These are phyloP conservation scores for Cryptocephalus moraei DNA, from an alignment of 2,888 invertebrate species.

Conservation along the genomic window DNA sequence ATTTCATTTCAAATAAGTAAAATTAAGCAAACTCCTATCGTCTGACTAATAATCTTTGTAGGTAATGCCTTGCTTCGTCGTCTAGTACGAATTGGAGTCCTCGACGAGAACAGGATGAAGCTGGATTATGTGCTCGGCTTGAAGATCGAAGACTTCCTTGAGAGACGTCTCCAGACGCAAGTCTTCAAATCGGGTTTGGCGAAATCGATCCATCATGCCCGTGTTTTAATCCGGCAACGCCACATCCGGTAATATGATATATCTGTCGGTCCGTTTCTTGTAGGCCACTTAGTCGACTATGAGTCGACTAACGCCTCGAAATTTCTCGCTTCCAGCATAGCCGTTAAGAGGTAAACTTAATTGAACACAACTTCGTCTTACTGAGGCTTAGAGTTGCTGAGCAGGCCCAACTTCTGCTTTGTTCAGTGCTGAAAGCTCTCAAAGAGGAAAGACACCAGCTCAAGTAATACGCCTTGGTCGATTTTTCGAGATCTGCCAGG, in stretches of 20 bases:
- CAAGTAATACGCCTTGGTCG: conserved; percentile 9
- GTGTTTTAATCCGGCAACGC: conserved; percentile 95
- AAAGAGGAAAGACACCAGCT: conserved; percentile 36
- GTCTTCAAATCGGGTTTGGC: conserved; percentile 98
- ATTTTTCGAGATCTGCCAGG: no score
- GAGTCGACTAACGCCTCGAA: conserved; percentile 25
- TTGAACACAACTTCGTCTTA: no score
- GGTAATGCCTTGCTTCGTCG: conserved; percentile 97
- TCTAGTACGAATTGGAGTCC: conserved; percentile 93
- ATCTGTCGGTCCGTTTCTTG: conserved; percentile 37
- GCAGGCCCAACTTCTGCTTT: conserved; percentile 17
- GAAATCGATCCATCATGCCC: conserved; percentile 98
- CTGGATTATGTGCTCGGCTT: conserved; percentile 99
- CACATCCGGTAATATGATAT: conserved; percentile 81
- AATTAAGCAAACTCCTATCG: no score
- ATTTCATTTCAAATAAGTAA: no score
- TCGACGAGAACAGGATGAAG: conserved; percentile 98
- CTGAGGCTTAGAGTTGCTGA: conserved; percentile 34
- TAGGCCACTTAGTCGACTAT: conserved; percentile 60
- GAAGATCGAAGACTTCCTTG: conserved; percentile 99
- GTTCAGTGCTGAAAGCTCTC: conserved; percentile 34
- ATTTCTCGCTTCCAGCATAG: conserved; percentile 6
- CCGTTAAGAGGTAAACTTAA: no score
- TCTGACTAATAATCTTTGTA: conserved; percentile 42
- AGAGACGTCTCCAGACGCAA: conserved; percentile 96